Conservation (phyloP, 2,888 invertebrate genomes). For the Agapetus fuscipes region DNA sequence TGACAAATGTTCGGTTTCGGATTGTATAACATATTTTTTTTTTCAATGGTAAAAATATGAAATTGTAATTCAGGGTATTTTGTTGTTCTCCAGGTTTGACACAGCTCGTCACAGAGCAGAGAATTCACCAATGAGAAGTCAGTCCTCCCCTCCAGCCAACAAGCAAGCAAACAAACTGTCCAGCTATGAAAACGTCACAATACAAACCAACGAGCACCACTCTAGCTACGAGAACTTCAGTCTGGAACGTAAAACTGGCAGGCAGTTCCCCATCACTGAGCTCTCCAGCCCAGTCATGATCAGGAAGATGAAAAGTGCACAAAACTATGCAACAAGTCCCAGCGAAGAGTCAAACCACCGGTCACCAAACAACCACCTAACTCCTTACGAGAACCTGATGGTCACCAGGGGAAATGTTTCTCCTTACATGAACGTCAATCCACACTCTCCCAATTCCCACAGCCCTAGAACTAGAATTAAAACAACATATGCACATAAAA, state of each 20-base stretch:
- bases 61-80: no score
- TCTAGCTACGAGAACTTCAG: constrained; percentile 28
- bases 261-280: constrained; percentile 27
- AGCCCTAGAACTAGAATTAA: constrained; percentile 53
- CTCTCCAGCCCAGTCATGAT: constrained; percentile 40
- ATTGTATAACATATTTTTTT: no score
- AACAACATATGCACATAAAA: constrained; percentile 46
- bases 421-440: constrained; percentile 29
- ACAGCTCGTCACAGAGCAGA: constrained; percentile 34
- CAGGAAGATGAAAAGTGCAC: constrained; percentile 26
- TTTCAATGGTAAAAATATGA: no score
- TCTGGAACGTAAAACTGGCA: constrained; percentile 15
- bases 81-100: constrained; percentile 36
- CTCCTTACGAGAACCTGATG: constrained; percentile 55
- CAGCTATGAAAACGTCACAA: constrained; percentile 48
- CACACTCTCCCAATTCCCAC: constrained; percentile 41
- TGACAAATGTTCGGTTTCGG: no score
- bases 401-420: constrained; percentile 20
- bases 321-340: constrained; percentile 17
- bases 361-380: constrained; percentile 23
- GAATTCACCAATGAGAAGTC: constrained; percentile 8
- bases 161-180: constrained; percentile 31
- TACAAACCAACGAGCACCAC: constrained; percentile 24
- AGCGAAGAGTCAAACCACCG: constrained; percentile 27
- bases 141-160: constrained; percentile 21